These are phyloP conservation scores for Mechanitis mazaeus DNA, from an alignment of 2,888 invertebrate genomes.

Conservation along the genomic window DNA sequence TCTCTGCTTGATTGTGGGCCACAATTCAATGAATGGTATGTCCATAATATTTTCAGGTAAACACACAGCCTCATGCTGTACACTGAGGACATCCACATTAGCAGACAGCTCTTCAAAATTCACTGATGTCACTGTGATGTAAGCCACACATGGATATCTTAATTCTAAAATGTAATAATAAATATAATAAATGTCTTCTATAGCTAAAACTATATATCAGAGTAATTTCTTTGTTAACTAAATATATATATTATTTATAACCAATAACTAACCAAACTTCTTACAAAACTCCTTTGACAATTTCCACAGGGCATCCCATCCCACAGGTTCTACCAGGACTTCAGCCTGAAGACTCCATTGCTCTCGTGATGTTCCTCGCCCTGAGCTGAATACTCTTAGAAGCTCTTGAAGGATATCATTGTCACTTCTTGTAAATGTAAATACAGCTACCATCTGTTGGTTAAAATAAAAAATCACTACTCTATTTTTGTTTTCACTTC, in stretches of 20 bases:
- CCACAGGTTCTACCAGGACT: constrained; percentile 78
- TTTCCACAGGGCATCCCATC: constrained; percentile 84
- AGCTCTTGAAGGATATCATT: constrained; percentile 58
- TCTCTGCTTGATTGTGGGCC: constrained; percentile 79
- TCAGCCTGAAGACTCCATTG: constrained; percentile 73
- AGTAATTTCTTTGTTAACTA: too few relatives aligned
- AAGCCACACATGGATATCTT: constrained; percentile 80
- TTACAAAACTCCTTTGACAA: constrained; percentile 80
- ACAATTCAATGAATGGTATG: constrained; percentile 77
- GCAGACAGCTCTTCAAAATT: constrained; percentile 75
- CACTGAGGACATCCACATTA: constrained; percentile 77
- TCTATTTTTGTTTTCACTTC: too few relatives aligned
- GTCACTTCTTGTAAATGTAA: constrained; percentile 60
- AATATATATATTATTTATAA: too few relatives aligned
- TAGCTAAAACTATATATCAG: too few relatives aligned
- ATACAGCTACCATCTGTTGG: constrained; percentile 59
- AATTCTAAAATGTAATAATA: constrained; percentile 57
- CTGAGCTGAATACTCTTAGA: constrained; percentile 53
- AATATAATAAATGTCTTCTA: background rate
- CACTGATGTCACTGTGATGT: constrained; percentile 75
- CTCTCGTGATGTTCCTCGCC: constrained; percentile 56
- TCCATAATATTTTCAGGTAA: constrained; percentile 78
- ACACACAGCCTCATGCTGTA: constrained; percentile 79
- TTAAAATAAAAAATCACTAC: too few relatives aligned
- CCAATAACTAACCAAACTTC: constrained; percentile 62